phyloP scores from a whole-genome alignment of 2,797 vertebrate genomes.

The Aulostomus chinensis region DNA sequence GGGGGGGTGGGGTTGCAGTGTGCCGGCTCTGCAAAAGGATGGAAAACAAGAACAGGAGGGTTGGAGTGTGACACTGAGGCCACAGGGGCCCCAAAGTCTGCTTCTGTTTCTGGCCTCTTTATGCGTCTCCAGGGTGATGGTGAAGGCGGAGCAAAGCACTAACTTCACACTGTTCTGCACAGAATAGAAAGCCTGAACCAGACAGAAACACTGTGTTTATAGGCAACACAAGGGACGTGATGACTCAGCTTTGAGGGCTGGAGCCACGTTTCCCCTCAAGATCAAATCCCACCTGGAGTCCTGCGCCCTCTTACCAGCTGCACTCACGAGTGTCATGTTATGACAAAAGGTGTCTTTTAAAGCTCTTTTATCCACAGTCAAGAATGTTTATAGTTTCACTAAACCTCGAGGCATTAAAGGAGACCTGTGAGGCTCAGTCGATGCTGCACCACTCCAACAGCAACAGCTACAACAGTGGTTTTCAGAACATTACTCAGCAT shows the following conservation, averaged over 20 bases:
- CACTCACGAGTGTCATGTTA: too few species aligned
- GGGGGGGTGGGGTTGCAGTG: conserved; percentile 15
- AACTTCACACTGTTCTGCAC: conserved; percentile 36
- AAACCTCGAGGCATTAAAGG: too few species aligned
- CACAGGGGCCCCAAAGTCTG: conserved; percentile 36
- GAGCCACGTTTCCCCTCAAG: background rate
- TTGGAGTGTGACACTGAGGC: conserved; percentile 6
- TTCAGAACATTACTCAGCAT: too few species aligned
- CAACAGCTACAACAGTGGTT: too few species aligned
- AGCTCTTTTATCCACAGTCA: too few species aligned
- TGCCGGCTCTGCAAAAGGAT: conserved; percentile 18
- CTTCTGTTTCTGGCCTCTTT: conserved; percentile 32
- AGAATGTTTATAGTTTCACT: too few species aligned
- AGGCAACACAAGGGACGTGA: conserved; percentile 23
- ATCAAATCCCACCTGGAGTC: conserved; percentile 8
- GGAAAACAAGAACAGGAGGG: conserved; percentile 11
- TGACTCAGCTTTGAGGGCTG: conserved; percentile 28
- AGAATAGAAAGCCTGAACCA: conserved; percentile 39
- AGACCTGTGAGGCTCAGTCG: too few species aligned
- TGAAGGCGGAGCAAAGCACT: conserved; percentile 24
- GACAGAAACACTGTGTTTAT: conserved; percentile 36
- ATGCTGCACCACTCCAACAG: too few species aligned
- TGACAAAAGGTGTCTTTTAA: too few species aligned
- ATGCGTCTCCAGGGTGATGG: conserved; percentile 45
- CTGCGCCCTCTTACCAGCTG: too few species aligned